Evolutionary conservation across 1,140 invertebrate species (phyloP), one percentile per base, ranked within the genome.

Genomic region (Tribolium madens): DNA sequence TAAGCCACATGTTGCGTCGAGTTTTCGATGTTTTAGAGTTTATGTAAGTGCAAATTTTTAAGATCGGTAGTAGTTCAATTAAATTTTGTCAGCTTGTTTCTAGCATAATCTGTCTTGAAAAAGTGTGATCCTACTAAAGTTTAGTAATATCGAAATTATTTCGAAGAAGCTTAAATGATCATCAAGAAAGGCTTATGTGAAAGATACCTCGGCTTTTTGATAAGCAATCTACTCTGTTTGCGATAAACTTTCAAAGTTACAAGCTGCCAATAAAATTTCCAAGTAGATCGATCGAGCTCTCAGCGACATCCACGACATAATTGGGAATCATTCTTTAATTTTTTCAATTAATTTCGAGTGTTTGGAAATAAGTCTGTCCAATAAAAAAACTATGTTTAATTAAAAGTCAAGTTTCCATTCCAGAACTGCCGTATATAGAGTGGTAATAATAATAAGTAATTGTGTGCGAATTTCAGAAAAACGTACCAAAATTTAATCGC

Each of bases 211-310:
- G 26, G 57, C 57, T 64, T 64, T 64, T 64, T 64, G 57, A 26
- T 64, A 64, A 64, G 57, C 57, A 64, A 64, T 64, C 57, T 64
- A 64, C 57, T 64, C 21, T 64, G 57, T 64, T 64, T 64, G 57
- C 57, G 57, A n/a, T 13, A 64, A 64, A 64, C 57, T 64, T 64
- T 64, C 21, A 64, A 64, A 64, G n/a, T 64, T 64, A 64, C 21
- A 64, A 33, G 57, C 21, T 64, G 57, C 57, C 57, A 64, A 64
- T 64, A 64, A 64, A 64, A 64, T 64, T 64, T 64, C 57, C 26
- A 33, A 64, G 26, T 33, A 64, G 26, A 64, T 64, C 26, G 57
- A 64, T 64, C 57, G 21, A 26, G 3, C 7, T 31, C 53, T 10
- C 57, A 64, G 18, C 52, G 52, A 57, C 52, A 57, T 57, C 57